phyloP scores from a whole-genome alignment of 1,140 invertebrate species.

The Calliphora vicina region DNA sequence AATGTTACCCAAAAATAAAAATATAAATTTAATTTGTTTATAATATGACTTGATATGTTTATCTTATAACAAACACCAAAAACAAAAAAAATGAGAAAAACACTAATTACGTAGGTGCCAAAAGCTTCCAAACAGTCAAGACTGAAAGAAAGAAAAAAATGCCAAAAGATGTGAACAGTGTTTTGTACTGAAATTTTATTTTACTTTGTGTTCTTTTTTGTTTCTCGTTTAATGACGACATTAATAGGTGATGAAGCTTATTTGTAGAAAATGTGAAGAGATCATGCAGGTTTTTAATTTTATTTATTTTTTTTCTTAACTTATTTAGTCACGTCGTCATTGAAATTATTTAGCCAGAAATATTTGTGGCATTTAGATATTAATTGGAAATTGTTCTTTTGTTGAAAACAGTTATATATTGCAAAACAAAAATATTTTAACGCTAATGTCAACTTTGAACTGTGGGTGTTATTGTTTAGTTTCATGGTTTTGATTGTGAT shows the following conservation, averaged over 20 bases:
- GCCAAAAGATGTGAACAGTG: neutral
- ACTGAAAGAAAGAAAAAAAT: neutral
- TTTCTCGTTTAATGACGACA: conserved; percentile 24
- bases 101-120: conserved; percentile 30
- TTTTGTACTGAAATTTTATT: neutral
- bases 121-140: conserved; percentile 12
- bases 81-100: conserved; percentile 26
- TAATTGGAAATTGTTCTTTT: too few species aligned
- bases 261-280: conserved; percentile 4
- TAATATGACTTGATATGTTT: conserved; percentile 36
- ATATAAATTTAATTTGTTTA: conserved; percentile 40
- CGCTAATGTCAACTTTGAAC: too few species aligned
- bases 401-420: too few species aligned
- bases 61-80: too few species aligned
- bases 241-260: conserved; percentile 21
- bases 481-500: too few species aligned
- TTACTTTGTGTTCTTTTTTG: neutral
- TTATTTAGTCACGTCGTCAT: conserved; percentile 25
- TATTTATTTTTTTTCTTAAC: neutral
- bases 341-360: neutral
- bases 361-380: too few species aligned
- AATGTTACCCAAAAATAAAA: conserved; percentile 19
- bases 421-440: too few species aligned
- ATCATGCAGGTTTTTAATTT: neutral
- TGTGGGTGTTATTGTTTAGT: too few species aligned